A percentile compares a stretch with the other conserved stretches of the same genome.
phyloP scores from a whole-genome alignment of 2,888 invertebrate species.

The Andrena trimmerana region DNA sequence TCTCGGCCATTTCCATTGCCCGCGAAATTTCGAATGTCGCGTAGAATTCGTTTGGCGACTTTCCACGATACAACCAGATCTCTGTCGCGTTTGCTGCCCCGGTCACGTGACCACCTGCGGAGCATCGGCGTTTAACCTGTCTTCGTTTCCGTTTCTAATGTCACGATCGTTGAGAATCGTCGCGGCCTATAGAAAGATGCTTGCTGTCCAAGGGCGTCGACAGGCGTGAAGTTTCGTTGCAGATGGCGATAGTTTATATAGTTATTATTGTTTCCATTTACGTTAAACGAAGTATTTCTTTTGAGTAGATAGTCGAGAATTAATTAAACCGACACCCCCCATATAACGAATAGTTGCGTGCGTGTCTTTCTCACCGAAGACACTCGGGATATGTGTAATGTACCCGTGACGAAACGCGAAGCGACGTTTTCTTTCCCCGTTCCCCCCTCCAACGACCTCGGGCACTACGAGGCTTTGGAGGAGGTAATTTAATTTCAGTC shows the following conservation, averaged over 20 bases:
- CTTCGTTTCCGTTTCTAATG: conserved; percentile 41
- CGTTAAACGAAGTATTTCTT: conserved; percentile 68
- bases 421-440: conserved; percentile 61
- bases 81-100: conserved; percentile 15
- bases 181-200: conserved; percentile 54
- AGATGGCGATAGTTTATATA: conserved; percentile 53
- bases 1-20: conserved; percentile 29
- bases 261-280: conserved; percentile 57
- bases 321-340: conserved; percentile 69
- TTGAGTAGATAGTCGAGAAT: conserved; percentile 79
- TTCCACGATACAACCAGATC: background rate
- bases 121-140: background rate
- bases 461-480: conserved; percentile 30
- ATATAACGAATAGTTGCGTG: conserved; percentile 56
- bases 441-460: conserved; percentile 56
- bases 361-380: conserved; percentile 47
- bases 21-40: conserved; percentile 37
- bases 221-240: conserved; percentile 48
- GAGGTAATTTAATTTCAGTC: conserved; percentile 57
- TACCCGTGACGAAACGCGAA: conserved; percentile 69
- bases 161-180: conserved; percentile 41
- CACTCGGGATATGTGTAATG: conserved; percentile 57
- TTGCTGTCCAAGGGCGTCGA: conserved; percentile 38
- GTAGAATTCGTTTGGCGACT: conserved; percentile 1
- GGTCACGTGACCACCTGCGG: conserved; percentile 29